phyloP scores from a whole-genome alignment of 2,113 vertebrate genomes.

The Pachycephala philippinensis region DNA sequence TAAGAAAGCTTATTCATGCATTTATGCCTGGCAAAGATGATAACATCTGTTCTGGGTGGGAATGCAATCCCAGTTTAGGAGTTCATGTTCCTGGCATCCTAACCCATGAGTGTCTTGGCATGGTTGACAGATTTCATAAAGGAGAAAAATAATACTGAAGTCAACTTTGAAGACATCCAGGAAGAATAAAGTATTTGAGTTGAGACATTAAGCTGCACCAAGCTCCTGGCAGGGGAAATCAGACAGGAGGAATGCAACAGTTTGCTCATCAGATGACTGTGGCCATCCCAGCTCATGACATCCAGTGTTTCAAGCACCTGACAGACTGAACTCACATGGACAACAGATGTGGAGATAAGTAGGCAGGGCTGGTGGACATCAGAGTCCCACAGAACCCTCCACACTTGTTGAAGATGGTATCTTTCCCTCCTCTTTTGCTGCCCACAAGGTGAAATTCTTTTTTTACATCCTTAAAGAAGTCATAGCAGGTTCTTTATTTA shows the following conservation, averaged over 20 bases:
- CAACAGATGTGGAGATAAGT: not conserved
- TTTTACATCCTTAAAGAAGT: not conserved
- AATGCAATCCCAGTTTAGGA: not conserved
- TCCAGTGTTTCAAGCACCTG: not conserved
- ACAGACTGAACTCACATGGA: not conserved
- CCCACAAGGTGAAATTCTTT: not conserved
- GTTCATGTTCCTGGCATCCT: not conserved
- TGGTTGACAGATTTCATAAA: not conserved
- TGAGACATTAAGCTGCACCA: not conserved
- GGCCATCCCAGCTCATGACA: fast-evolving
- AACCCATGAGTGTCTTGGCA: not conserved
- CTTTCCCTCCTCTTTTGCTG: not conserved
- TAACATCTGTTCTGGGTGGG: not conserved
- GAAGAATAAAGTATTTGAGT: not conserved
- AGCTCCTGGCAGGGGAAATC: not conserved
- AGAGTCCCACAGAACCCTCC: not conserved
- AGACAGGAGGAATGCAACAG: not conserved
- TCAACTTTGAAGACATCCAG: not conserved
- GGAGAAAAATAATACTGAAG: not conserved
- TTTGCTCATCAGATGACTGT: not conserved
- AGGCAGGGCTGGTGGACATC: not conserved
- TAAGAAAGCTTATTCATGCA: not conserved
- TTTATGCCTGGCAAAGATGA: not conserved
- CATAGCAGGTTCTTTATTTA: not conserved
- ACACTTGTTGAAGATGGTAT: fast-evolving